Evolutionary conservation across 2,797 vertebrate species (phyloP), one percentile per base, ranked within the genome.

Genomic region (Numenius phaeopus): DNA sequence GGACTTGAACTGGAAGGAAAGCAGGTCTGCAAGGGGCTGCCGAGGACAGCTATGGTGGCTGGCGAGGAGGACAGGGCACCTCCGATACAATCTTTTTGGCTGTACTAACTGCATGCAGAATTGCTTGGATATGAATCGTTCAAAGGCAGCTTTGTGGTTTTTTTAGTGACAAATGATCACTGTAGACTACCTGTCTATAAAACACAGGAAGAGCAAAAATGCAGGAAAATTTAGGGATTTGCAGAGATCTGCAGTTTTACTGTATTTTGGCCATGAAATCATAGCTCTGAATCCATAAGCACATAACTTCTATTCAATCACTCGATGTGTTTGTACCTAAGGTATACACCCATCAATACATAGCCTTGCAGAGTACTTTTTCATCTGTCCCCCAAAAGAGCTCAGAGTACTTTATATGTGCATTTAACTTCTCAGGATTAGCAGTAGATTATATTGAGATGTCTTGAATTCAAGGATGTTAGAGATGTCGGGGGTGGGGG

Each of bases 401-500:
- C 83, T 90, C 83, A 87, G 32, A 93, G 64, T n/a, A 84, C 72
- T 86, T 94, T 54, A 37, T 70, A 67, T 14, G 3, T 89, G 13
- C n/a, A 57, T 75, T 91, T 89, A 71, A 23, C 30, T 92, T 94
- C 90, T 96, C 66, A 85, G 76, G 78, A 94, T 96, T 97, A 89
- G 77, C 47, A 32, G 62, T 55, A 76, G 83, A 54, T 94, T 94
- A 80, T 81, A 91, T 58, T 86, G 85, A 89, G 62, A 87, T 47
- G 61, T 88, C 87, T 58, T 81, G 62, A 96, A 93, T 95, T 95
- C 67, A 89, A 96, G 55, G 44, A 87, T 26, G 7, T 77, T 77
- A 90, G 54, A 95, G 50, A 90, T 47, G 29, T 77, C 46, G 73
- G 40, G 52, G 78, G 12, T 7, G 12, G 78, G 64, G 65, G 52